These are phyloP conservation scores for Neodon shergylaensis DNA, from an alignment of 2,113 vertebrate genomes.

Conservation along the genomic window DNA sequence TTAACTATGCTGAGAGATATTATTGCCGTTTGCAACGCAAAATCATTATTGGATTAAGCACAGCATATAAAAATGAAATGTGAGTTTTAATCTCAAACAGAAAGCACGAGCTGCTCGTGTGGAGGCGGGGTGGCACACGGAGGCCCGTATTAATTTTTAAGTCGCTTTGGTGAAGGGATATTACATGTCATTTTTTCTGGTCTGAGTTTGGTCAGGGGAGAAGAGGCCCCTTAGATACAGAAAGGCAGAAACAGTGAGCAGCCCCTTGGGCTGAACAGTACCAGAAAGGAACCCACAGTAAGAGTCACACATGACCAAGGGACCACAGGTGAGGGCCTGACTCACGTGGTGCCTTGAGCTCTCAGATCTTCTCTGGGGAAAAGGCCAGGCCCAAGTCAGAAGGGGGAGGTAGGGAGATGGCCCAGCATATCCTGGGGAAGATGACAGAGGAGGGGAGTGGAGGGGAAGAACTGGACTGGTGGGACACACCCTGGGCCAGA, in stretches of 20 bases:
- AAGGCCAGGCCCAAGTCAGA: neutral
- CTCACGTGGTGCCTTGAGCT: neutral
- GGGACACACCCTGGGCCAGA: neutral
- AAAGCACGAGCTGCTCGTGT: constrained; percentile 40
- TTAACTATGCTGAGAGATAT: constrained; percentile 98
- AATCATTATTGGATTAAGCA: constrained; percentile 98
- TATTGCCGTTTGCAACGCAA: constrained; percentile 94
- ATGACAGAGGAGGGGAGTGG: neutral
- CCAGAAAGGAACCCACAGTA: neutral
- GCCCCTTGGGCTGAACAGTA: neutral
- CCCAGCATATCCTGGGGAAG: neutral
- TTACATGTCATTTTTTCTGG: neutral
- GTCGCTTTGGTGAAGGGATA: constrained; percentile 41
- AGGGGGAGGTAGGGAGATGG: neutral
- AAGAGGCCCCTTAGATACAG: neutral
- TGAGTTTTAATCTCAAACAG: constrained; percentile 90
- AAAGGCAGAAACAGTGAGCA: neutral
- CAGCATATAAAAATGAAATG: constrained; percentile 96
- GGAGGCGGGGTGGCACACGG: neutral
- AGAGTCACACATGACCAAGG: neutral
- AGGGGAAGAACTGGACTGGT: neutral
- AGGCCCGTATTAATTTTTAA: constrained; percentile 67
- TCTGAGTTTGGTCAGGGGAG: constrained; percentile 33
- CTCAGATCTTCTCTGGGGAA: neutral
- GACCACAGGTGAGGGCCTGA: neutral